Base-by-base conservation (phyloP, 2,797 vertebrate species). In the Phylloscopus collybita region DNA sequence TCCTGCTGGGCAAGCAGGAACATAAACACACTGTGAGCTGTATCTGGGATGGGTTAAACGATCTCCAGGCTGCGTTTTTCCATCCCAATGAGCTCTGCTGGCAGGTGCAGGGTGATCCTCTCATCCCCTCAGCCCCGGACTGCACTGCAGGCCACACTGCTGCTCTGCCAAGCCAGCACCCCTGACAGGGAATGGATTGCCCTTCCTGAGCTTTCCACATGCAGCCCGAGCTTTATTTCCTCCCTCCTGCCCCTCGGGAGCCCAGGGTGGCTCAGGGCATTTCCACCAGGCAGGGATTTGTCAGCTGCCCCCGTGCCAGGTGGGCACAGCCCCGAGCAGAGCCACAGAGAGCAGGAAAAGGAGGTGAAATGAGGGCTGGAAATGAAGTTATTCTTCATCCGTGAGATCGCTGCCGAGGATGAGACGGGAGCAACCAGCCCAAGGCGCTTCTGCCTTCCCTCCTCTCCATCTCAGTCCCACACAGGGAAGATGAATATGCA, bases 321-420 rank as follows among this genome's bases (percentile, higher is more conserved):
- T 29, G 80, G 75, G 80, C 91, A 73, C 1, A 5, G 86, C 90
- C 47, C 13, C 2, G 1, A 38, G 34, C n/a, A 79, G 62, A 94
- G 86, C 74, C 78, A 51, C 32, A 10, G 9, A 79, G 76, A 94
- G 88, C 69, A 67, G 87, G 92, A 44, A 83, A 56, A 91, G 88
- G 79, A 94, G 57, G 72, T 29, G 1, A 38, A 95, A 90, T 76
- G 88, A 94, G 80, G 67, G 7, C 81, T 14, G 11, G 81, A 95
- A 96, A 96, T 95, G 87, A 95, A 96, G 90, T 89, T 95, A 93
- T 96, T 91, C 93, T 92, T 95, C 92, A 96, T 95, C 93, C 90
- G 71, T 0, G 38, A 86, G 86, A 93, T 91, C 30, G 56, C 84
- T 93, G 84, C 88, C 0, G 61, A 97, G 88, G 92, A 95, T 22